A percentile compares a stretch with the other conserved stretches of the same genome.
Conservation (phyloP, 1,140 invertebrate species). For the Cydia amplana region DNA sequence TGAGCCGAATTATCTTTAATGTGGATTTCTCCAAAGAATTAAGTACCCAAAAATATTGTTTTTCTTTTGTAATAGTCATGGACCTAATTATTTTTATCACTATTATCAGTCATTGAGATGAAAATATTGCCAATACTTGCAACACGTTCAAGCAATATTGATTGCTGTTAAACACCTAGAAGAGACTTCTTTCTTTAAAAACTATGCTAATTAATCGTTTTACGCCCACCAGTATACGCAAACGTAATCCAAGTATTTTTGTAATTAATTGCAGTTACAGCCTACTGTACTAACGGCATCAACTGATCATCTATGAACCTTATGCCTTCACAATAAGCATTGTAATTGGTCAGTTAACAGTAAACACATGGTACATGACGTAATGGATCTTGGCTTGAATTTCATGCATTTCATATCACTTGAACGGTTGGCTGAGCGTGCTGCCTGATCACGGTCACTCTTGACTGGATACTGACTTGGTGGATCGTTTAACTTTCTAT, state of each 20-base stretch:
- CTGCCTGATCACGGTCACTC: slow-evolving; percentile 2
- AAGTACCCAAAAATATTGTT: too few species aligned
- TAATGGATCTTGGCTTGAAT: slow-evolving; percentile 33
- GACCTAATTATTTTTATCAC: too few species aligned
- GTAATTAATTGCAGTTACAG: neutral
- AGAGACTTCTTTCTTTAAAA: neutral
- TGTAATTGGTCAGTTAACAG: too few species aligned
- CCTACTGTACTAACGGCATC: neutral
- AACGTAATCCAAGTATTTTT: neutral
- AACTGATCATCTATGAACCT: too few species aligned
- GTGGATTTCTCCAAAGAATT: too few species aligned
- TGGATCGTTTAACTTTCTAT: slow-evolving; percentile 34
- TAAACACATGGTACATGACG: slow-evolving; percentile 11
- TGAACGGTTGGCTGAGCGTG: slow-evolving; percentile 34
- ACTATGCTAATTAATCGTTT: neutral
- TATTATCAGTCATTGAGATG: too few species aligned
- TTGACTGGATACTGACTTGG: slow-evolving; percentile 3
- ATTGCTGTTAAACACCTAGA: neutral
- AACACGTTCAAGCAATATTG: neutral
- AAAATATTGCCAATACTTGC: too few species aligned
- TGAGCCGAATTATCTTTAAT: too few species aligned
- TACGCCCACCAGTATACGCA: neutral
- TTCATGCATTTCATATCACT: slow-evolving; percentile 38
- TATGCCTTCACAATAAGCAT: too few species aligned
- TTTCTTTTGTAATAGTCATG: too few species aligned